Evolutionary conservation across 2,797 vertebrate species (phyloP).

Genomic region (Carcharodon carcharias): DNA sequence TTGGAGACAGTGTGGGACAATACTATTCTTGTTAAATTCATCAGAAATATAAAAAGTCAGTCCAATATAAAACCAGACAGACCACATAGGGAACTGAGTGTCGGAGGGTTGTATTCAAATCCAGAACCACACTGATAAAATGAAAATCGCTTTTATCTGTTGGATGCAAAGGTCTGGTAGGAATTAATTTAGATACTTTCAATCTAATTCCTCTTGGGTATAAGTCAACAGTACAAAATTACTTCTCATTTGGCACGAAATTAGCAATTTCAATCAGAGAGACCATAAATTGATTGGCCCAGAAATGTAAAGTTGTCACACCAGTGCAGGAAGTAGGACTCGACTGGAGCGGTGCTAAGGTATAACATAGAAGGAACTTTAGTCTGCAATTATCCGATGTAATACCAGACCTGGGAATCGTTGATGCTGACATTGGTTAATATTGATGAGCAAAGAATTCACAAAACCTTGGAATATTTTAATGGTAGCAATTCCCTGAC

Average conservation of each 20-base stretch:
- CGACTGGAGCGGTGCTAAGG: background rate
- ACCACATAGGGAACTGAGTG: background rate
- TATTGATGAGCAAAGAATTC: background rate
- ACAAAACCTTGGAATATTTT: background rate
- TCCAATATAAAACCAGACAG: background rate
- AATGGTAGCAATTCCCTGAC: background rate
- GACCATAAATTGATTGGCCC: background rate
- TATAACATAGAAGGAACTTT: background rate
- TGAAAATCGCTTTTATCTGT: background rate
- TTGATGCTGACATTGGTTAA: background rate
- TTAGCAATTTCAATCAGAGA: constrained; percentile 15
- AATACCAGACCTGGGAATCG: background rate
- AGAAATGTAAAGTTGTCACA: background rate
- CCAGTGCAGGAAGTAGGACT: background rate
- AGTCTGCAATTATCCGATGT: background rate
- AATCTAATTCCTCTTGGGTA: background rate
- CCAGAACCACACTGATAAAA: background rate
- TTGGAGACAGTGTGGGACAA: background rate
- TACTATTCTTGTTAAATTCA: background rate
- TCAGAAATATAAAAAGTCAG: background rate
- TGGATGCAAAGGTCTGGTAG: background rate
- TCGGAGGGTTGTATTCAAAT: background rate
- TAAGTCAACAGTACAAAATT: background rate
- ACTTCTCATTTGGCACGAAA: background rate
- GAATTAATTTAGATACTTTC: background rate